Percentiles rank a stretch among this genome's conserved stretches.
phyloP scores from a whole-genome alignment of 53 echinoderm and acorn worm genomes.

The Hippasteria phrygiana region DNA sequence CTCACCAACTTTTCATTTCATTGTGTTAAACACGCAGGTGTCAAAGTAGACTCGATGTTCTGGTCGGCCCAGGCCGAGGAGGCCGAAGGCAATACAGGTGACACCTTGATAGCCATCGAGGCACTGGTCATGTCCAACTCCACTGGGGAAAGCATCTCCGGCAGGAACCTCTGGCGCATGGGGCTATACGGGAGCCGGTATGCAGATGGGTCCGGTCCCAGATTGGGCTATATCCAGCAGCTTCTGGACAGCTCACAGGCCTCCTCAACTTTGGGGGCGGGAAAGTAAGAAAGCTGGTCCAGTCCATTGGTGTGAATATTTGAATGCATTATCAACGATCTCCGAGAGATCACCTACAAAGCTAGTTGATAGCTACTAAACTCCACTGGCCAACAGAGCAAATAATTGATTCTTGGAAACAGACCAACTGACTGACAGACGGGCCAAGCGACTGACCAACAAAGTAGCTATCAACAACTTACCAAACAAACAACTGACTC shows the following conservation, averaged over 20 bases:
- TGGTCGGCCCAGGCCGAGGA: slow-evolving; percentile 12
- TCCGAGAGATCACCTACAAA: background rate
- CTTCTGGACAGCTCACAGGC: slow-evolving; percentile 24
- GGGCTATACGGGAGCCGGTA: slow-evolving; percentile 49
- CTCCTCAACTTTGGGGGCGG: slow-evolving; percentile 37
- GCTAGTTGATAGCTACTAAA: background rate
- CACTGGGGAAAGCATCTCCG: slow-evolving; percentile 59
- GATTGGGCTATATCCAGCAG: slow-evolving; percentile 38
- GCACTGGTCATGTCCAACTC: slow-evolving; percentile 26
- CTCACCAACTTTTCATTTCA: background rate
- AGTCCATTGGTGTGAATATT: too few species aligned
- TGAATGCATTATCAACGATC: too few species aligned
- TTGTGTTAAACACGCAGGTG: background rate
- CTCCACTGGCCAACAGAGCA: background rate
- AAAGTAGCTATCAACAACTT: too few species aligned
- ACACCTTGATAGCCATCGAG: background rate
- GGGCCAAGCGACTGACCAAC: background rate
- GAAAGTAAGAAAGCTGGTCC: slow-evolving; percentile 34
- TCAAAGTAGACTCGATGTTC: slow-evolving; percentile 33
- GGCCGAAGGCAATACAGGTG: background rate
- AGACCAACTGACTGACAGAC: background rate
- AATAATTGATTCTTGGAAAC: background rate
- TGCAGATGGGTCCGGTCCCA: slow-evolving; percentile 35
- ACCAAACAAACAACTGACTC: too few species aligned
- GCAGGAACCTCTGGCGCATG: slow-evolving; percentile 57